Evolutionary conservation across 2,113 vertebrate genomes (phyloP), one percentile per base, ranked within the genome.

Genomic region (Alaudala cheleensis): DNA sequence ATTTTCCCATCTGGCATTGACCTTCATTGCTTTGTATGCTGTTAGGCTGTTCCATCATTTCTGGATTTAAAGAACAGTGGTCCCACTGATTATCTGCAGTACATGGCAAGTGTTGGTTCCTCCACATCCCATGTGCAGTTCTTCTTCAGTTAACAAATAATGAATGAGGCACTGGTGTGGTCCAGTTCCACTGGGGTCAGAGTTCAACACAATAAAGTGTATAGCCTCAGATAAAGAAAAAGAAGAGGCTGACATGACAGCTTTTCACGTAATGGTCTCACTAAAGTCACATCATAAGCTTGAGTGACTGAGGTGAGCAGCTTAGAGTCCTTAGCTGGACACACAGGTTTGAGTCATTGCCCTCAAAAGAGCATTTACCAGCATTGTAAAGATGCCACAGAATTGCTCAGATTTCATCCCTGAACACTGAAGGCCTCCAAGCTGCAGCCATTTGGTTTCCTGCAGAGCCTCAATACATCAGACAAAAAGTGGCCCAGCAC

Each of bases 331-430:
- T 79, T 58, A 66, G 71, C 71, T 82, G 92, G 76, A 60, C 77
- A 29, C 81, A 73, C 34, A 44, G 50, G 44, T 93, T 86, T 95
- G 88, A 96, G 85, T 95, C 89, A 80, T 53, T 81, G 70, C 87
- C 72, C 71, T 94, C 79, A 62, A 82, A 92, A 81, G 76, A 84
- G 64, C 56, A 15, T 88, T 93, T 94, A 42, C 49, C 0, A 0
- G 25, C 3, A 0, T 39, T 90, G 47, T 53, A 57, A 67, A 83
- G 78, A 42, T 61, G 50, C 37, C 14, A 15, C n/a, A 64, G 73
- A 79, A 90, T 86, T 81, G 60, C 62, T 94, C 62, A 4, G 0
- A 33, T 86, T 93, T 95, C 73, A 60, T 88, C 71, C 70, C 80
- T 88, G 65, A 81, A 14, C 81, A 53, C 28, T 0, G 4, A 72